Conservation (phyloP, 2,888 invertebrate genomes). For the Mythimna loreyi region DNA sequence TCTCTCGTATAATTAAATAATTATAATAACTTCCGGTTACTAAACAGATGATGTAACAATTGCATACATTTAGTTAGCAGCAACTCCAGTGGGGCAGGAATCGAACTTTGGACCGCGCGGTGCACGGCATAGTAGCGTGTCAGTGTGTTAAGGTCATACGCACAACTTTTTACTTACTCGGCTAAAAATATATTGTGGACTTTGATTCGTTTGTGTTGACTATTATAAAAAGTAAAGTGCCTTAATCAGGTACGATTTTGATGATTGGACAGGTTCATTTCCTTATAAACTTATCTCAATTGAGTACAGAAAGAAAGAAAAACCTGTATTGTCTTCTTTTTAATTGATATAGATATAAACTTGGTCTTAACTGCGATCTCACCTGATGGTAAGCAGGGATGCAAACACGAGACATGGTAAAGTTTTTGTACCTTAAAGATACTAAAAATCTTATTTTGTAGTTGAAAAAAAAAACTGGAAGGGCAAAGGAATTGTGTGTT, state of each 20-base stretch:
- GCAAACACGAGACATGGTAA: too few relatives aligned
- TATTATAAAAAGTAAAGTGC: neutral
- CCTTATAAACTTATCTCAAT: too few relatives aligned
- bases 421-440: too few relatives aligned
- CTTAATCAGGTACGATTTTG: neutral
- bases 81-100: conserved; percentile 28
- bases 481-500: too few relatives aligned
- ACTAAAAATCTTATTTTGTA: too few relatives aligned
- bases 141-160: neutral
- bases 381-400: too few relatives aligned
- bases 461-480: too few relatives aligned
- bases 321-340: too few relatives aligned
- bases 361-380: too few relatives aligned
- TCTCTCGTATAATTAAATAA: conserved; percentile 13
- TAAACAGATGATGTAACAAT: conserved; percentile 49
- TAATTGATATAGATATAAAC: too few relatives aligned
- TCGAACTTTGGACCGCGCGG: conserved; percentile 51
- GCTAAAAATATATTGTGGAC: neutral
- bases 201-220: conserved; percentile 7
- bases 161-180: conserved; percentile 17
- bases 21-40: neutral
- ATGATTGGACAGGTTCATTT: neutral
- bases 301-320: too few relatives aligned
- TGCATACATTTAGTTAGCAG: conserved; percentile 18
- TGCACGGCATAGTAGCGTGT: conserved; percentile 44